Conservation (phyloP, 2,113 vertebrate genomes). For the Choloepus hoffmanni region DNA sequence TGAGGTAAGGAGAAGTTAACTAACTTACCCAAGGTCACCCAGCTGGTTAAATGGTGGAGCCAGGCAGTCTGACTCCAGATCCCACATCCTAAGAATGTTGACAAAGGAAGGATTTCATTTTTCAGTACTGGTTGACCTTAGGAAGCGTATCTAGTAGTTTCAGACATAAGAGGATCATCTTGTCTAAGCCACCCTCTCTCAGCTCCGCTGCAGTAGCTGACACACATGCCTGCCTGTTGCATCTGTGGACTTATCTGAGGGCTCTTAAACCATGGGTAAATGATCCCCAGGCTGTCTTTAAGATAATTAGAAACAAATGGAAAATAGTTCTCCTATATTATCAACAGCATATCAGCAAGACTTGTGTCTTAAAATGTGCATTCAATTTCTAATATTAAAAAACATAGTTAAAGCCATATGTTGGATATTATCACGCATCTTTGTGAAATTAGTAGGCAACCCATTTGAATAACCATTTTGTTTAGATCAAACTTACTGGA, state of each 20-base stretch:
- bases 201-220: conserved; percentile 81
- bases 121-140: conserved; percentile 73
- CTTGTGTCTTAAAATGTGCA: conserved; percentile 88
- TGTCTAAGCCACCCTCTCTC: conserved; percentile 69
- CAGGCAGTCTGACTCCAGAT: conserved; percentile 66
- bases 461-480: conserved; percentile 89
- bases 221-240: conserved; percentile 76
- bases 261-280: conserved; percentile 86
- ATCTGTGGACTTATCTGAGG: conserved; percentile 86
- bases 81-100: conserved; percentile 18
- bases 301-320: conserved; percentile 91
- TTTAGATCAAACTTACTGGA: conserved; percentile 85
- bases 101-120: conserved; percentile 69
- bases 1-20: conserved; percentile 54
- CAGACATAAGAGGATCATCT: conserved; percentile 66
- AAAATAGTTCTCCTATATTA: conserved; percentile 86
- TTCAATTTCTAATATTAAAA: conserved; percentile 91
- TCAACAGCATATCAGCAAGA: conserved; percentile 88
- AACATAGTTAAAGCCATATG: conserved; percentile 87
- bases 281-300: conserved; percentile 89
- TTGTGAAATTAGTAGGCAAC: conserved; percentile 89
- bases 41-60: conserved; percentile 20
- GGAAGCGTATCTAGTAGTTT: conserved; percentile 68
- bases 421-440: conserved; percentile 88
- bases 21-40: conserved; percentile 11